Conservation (phyloP, 2,113 vertebrate species). For the Struthio camelus region DNA sequence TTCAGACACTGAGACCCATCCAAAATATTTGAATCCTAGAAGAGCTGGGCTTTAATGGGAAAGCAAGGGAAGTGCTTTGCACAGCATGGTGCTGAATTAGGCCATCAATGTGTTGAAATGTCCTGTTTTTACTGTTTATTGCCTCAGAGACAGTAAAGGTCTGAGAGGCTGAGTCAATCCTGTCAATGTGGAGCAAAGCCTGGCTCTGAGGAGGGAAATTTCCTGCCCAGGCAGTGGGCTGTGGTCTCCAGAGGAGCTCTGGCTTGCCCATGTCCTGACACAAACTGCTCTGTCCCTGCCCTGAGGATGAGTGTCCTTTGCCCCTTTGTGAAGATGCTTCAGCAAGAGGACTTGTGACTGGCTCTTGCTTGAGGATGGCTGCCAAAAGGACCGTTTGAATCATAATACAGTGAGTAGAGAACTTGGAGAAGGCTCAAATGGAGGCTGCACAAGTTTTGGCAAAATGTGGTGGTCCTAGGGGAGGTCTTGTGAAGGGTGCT, state of each 20-base stretch:
- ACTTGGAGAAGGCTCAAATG: rapidly evolving
- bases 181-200: background rate
- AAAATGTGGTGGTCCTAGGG: background rate
- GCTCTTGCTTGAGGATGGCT: background rate
- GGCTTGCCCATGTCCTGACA: background rate
- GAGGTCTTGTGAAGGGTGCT: rapidly evolving
- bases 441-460: rapidly evolving
- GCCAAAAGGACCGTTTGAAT: background rate
- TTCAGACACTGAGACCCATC: background rate
- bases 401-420: rapidly evolving
- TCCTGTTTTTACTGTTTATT: background rate
- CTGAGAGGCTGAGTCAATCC: background rate
- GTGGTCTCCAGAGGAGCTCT: background rate
- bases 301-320: rapidly evolving
- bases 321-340: background rate
- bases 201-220: background rate
- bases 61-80: background rate
- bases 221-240: background rate
- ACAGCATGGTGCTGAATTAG: rapidly evolving
- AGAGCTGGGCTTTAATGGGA: rapidly evolving
- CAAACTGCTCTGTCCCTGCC: background rate
- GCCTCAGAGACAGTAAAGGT: background rate
- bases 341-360: rapidly evolving
- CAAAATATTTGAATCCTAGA: rapidly evolving
- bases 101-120: background rate